A percentile compares a stretch with the other conserved stretches of the same genome.
phyloP scores from a whole-genome alignment of 2,113 vertebrate genomes.

The Onychostruthus taczanowskii region DNA sequence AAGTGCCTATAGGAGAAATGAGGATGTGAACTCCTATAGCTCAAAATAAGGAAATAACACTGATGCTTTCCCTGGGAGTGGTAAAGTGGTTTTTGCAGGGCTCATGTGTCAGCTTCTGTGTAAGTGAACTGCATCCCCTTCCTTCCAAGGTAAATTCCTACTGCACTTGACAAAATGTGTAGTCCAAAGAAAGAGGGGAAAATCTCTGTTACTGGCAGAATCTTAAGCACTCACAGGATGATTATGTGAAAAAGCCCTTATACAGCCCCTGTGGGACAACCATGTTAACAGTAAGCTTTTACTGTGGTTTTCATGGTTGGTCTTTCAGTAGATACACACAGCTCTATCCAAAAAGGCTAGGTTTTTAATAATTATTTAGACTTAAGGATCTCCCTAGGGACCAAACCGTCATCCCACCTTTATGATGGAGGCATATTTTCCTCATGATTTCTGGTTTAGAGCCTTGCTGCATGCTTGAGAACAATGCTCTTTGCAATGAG shows the following conservation, averaged over 20 bases:
- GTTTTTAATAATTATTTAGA: not conserved
- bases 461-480: not conserved
- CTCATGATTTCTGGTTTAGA: not conserved
- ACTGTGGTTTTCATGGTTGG: constrained; percentile 15
- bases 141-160: constrained; percentile 38
- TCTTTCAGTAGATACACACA: not conserved
- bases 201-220: constrained; percentile 35
- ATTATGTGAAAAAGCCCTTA: constrained; percentile 42
- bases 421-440: not conserved
- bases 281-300: constrained; percentile 55
- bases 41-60: constrained; percentile 34
- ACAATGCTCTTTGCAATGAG: not conserved
- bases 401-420: not conserved
- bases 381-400: not conserved
- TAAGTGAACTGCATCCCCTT: constrained; percentile 1
- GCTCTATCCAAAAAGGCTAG: not conserved
- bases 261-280: constrained; percentile 7
- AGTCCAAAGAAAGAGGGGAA: constrained; percentile 21
- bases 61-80: constrained; percentile 14
- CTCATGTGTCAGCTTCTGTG: constrained; percentile 26
- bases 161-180: not conserved
- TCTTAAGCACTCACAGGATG: constrained; percentile 8
- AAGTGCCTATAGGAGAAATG: constrained; percentile 34
- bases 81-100: constrained; percentile 35
- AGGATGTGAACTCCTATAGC: constrained; percentile 44